These are phyloP conservation scores for Hydrotaea cyrtoneurina DNA, from an alignment of 2,888 invertebrate species.

Conservation along the genomic window DNA sequence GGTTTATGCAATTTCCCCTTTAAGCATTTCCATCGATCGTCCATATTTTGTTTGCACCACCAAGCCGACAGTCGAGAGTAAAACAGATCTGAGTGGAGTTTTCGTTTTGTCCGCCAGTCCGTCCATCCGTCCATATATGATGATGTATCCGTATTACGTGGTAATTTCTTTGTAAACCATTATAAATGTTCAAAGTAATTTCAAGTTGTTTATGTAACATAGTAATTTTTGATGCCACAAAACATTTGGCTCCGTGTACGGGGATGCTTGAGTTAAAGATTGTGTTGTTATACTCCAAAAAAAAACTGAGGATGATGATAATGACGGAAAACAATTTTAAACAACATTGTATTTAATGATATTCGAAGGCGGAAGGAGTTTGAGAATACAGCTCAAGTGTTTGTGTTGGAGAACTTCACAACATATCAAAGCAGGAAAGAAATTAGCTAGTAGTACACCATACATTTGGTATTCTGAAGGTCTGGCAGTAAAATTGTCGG, in stretches of 20 bases:
- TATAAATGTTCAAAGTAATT: constrained; percentile 56
- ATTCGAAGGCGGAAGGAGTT: constrained; percentile 2
- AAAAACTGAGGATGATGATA: background rate
- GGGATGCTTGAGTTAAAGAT: background rate
- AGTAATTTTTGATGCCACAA: constrained; percentile 12
- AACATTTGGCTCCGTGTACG: background rate
- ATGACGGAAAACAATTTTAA: background rate
- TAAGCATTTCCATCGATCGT: background rate
- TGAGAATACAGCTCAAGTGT: background rate
- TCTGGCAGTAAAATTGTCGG: too few relatives aligned
- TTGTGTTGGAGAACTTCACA: background rate
- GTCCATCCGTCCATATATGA: background rate
- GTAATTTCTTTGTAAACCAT: constrained; percentile 59
- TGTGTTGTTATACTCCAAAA: background rate
- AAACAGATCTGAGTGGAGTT: background rate
- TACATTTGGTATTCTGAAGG: too few relatives aligned
- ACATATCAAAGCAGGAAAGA: too few relatives aligned
- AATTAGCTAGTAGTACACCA: too few relatives aligned
- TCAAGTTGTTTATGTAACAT: constrained; percentile 42
- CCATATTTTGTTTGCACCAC: background rate
- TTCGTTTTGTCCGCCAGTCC: background rate
- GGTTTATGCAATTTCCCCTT: constrained; percentile 37
- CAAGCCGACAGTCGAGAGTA: background rate
- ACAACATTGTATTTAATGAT: constrained; percentile 22
- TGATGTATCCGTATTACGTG: constrained; percentile 62